Percentiles rank a stretch among this genome's conserved stretches.
These are phyloP conservation scores for Drosophila imparisetae DNA, from an alignment of 2,888 invertebrate species.

Conservation along the genomic window DNA sequence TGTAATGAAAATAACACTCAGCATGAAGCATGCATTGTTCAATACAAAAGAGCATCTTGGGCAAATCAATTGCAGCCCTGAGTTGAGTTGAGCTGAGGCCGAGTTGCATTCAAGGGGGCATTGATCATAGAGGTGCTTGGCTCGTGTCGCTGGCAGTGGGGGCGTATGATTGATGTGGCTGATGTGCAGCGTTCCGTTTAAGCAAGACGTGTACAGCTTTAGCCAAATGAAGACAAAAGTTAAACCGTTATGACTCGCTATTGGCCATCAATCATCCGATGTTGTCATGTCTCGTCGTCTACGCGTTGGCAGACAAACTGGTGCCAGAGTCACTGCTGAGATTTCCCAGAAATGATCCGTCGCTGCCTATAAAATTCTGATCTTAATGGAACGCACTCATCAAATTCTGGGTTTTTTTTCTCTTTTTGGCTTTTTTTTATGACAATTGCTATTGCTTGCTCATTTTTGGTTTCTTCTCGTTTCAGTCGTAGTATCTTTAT, in stretches of 20 bases:
- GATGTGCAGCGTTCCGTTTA: slow-evolving; percentile 59
- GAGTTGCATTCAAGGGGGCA: slow-evolving; percentile 48
- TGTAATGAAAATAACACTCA: slow-evolving; percentile 11
- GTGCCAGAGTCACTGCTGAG: slow-evolving; percentile 58
- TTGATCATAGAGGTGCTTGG: slow-evolving; percentile 46
- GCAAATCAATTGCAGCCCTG: slow-evolving; percentile 41
- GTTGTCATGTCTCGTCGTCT: slow-evolving; percentile 50
- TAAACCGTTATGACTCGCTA: slow-evolving; percentile 68
- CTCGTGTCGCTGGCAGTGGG: slow-evolving; percentile 50
- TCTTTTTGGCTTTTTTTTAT: slow-evolving; percentile 31
- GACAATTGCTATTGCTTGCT: slow-evolving; percentile 33
- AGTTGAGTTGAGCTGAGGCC: slow-evolving; percentile 5
- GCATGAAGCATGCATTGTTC: slow-evolving; percentile 11
- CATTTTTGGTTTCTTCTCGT: slow-evolving; percentile 24
- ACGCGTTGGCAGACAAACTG: slow-evolving; percentile 78
- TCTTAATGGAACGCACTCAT: slow-evolving; percentile 58
- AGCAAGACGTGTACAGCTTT: slow-evolving; percentile 47
- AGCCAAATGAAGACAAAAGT: slow-evolving; percentile 55
- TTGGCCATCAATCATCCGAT: slow-evolving; percentile 68
- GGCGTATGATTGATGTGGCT: slow-evolving; percentile 71
- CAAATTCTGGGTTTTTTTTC: slow-evolving; percentile 19
- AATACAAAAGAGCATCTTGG: slow-evolving; percentile 8
- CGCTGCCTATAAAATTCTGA: slow-evolving; percentile 61
- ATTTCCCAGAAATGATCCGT: slow-evolving; percentile 52
- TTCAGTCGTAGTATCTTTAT: neutral